phyloP scores from a whole-genome alignment of 2,797 vertebrate species.

The Knipowitschia caucasica region DNA sequence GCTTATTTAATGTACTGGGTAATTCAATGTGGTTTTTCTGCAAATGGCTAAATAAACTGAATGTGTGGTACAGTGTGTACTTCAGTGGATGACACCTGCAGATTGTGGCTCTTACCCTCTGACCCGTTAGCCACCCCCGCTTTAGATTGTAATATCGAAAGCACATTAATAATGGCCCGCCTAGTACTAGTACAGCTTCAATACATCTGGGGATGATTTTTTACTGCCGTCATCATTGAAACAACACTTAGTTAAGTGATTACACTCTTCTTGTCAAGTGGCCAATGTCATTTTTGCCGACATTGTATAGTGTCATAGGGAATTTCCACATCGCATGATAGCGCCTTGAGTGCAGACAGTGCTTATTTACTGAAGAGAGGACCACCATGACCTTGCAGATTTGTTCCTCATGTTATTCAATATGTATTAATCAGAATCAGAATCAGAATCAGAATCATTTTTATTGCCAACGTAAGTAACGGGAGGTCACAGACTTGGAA shows the following conservation, averaged over 20 bases:
- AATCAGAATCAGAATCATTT: no score
- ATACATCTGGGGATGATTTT: background rate
- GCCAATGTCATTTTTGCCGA: background rate
- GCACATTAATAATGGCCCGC: background rate
- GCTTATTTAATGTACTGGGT: no score
- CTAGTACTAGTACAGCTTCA: background rate
- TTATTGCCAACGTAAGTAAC: no score
- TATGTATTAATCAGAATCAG: background rate
- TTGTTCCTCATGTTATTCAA: background rate
- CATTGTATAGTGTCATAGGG: background rate
- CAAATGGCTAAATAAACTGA: no score
- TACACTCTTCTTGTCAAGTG: background rate
- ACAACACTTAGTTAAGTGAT: background rate
- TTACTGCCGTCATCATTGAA: background rate
- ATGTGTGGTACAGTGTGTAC: no score
- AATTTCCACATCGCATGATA: background rate
- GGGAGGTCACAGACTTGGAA: no score
- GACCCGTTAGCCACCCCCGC: no score
- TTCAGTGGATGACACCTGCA: no score
- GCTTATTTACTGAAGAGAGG: background rate
- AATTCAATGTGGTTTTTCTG: no score
- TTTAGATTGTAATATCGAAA: background rate
- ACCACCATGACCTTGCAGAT: constrained; percentile 2
- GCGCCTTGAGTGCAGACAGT: background rate
- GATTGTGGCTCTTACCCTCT: no score